Evolutionary conservation across 2,797 vertebrate genomes (phyloP).

Genomic region (Tympanoctomys barrerae): DNA sequence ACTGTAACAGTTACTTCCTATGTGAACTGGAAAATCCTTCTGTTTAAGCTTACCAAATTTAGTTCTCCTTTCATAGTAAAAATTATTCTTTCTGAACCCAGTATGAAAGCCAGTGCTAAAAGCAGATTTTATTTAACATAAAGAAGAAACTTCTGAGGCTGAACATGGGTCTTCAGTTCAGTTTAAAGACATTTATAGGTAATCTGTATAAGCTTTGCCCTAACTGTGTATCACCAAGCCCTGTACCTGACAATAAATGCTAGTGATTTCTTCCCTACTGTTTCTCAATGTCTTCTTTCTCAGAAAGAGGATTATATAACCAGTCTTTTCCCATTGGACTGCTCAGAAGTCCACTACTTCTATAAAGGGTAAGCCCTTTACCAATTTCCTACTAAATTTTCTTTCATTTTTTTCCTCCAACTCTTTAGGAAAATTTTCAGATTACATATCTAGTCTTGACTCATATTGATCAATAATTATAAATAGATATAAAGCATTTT

Average conservation of each 20-base stretch:
- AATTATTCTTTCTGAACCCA: conserved; percentile 36
- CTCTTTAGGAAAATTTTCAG: conserved; percentile 12
- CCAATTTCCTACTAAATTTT: not conserved
- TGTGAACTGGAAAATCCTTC: conserved; percentile 23
- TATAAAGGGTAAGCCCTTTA: not conserved
- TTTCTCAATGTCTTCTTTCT: not conserved
- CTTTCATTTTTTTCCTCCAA: not conserved
- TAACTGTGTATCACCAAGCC: not conserved
- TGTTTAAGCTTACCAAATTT: conserved; percentile 21
- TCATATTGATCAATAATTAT: conserved; percentile 3
- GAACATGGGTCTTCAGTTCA: not conserved
- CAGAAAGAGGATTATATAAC: not conserved
- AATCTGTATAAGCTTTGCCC: not conserved
- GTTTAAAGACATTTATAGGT: not conserved
- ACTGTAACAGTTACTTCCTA: conserved; percentile 33
- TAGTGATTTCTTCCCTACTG: not conserved
- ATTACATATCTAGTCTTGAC: conserved; percentile 29
- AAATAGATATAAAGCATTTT: conserved; percentile 40
- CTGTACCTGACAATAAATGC: not conserved
- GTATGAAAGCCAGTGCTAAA: not conserved
- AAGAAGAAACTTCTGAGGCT: not conserved
- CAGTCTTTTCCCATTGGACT: not conserved
- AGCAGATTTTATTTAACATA: conserved; percentile 36
- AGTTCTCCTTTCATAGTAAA: not conserved
- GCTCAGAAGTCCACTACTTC: conserved; percentile 40